Base-by-base conservation (phyloP, 1,140 invertebrate genomes). In the Samia ricini region DNA sequence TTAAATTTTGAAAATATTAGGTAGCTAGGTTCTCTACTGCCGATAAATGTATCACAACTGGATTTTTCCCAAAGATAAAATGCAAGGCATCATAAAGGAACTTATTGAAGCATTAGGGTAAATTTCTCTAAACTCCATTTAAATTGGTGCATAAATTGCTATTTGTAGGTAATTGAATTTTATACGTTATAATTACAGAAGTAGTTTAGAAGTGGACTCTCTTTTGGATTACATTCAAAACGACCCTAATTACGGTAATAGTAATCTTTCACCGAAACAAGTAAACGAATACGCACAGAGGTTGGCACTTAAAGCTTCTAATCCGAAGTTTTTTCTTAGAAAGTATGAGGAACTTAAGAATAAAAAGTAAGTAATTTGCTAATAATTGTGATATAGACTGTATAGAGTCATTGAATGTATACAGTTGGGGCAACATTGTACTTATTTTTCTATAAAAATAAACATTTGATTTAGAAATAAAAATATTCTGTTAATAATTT, bases 191-290 rank as follows among this genome's bases (percentile, higher is more conserved):
- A 61, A 76, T 72, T 89, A 87, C 74, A 91, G 90, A 73, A 87
- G 89, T 78, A 89, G 76, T 78, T 85, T 91, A 72, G 88, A 90
- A 64, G 82, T 79, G 22, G 90, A 91, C 71, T 82, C 85, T 19
- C 84, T 91, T 62, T 79, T 89, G 60, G 88, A 91, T 59, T 89
- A 89, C 65, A 88, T 91, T 61, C 86, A 91, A 68, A 91, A 90
- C 67, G 89, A 91, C 82, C 84, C 88, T 6, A 90, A 89, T 66
- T 89, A 90, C 60, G 87, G 87, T 18, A 90, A 88, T 58, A 81
- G 79, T 63, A 87, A 80, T 75, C 76, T 88, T 19, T 81, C 88
- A 21, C 69, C 80, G 0, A 91, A 90, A 69, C 86, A 91, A 82
- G 80, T 82, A 5, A 83, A 88, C 64, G 90, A 91, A 69, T 89